A percentile compares a stretch with the other conserved stretches of the same genome.
phyloP scores from a whole-genome alignment of 2,888 invertebrate species.

The Caenorhabditis afra region DNA sequence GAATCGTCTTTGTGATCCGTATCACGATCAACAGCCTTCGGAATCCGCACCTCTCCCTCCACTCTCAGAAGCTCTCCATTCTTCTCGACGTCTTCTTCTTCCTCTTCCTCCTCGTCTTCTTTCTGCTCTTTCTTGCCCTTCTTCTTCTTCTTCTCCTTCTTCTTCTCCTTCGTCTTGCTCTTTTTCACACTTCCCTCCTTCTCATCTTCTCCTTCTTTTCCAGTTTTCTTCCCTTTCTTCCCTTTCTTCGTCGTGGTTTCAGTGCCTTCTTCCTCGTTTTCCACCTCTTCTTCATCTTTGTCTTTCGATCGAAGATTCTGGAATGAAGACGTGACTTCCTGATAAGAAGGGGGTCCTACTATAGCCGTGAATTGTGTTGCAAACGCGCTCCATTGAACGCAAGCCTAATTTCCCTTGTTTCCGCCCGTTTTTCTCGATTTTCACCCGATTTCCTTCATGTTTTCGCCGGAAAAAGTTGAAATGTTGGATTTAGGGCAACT shows the following conservation, averaged over 20 bases:
- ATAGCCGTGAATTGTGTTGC: too few relatives aligned
- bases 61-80: constrained; percentile 29
- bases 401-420: constrained; percentile 14
- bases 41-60: constrained; percentile 39
- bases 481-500: too few relatives aligned
- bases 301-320: too few relatives aligned
- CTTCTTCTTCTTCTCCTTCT: constrained; percentile 17
- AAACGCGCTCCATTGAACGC: too few relatives aligned
- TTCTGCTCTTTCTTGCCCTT: constrained; percentile 20
- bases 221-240: constrained; percentile 10
- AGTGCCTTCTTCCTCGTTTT: not conserved
- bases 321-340: too few relatives aligned
- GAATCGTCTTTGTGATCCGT: constrained; percentile 22
- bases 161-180: constrained; percentile 5
- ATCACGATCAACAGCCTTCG: constrained; percentile 39
- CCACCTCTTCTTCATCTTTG: too few relatives aligned
- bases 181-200: not conserved
- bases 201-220: constrained; percentile 6
- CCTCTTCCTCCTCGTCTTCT: constrained; percentile 29
- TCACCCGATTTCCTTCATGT: too few relatives aligned
- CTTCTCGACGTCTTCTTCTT: constrained; percentile 20
- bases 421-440: too few relatives aligned
- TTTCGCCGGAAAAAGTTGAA: too few relatives aligned
- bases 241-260: too few relatives aligned
- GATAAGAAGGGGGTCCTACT: too few relatives aligned